phyloP scores from a whole-genome alignment of 2,113 vertebrate genomes.

The Nothoprocta pentlandii region DNA sequence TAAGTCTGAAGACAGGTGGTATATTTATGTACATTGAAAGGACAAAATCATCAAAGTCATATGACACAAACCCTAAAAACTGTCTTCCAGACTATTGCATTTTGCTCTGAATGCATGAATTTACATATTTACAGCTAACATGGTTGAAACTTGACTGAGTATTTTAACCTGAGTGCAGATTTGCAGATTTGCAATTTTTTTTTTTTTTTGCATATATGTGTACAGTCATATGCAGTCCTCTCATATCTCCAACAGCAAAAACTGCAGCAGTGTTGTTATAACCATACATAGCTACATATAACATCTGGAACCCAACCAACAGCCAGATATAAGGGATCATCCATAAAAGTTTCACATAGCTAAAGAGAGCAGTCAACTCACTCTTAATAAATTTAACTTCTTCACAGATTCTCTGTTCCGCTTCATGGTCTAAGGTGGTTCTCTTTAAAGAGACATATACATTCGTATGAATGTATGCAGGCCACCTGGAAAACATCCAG shows the following conservation, averaged over 20 bases:
- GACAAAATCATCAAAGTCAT: not conserved
- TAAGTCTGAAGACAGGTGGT: not conserved
- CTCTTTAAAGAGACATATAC: slow-evolving; percentile 54
- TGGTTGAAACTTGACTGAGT: not conserved
- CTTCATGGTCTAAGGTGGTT: slow-evolving; percentile 11
- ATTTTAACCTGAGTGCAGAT: not conserved
- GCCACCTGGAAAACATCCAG: slow-evolving; percentile 71
- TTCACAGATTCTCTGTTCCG: slow-evolving; percentile 66
- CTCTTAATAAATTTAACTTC: slow-evolving; percentile 68
- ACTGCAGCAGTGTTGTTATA: not conserved
- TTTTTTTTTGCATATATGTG: not conserved
- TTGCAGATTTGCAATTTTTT: not conserved
- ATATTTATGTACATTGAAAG: not conserved
- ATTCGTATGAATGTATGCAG: not conserved
- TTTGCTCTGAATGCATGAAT: not conserved
- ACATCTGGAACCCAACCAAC: slow-evolving; percentile 47
- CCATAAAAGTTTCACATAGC: slow-evolving; percentile 57
- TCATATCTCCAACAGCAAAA: not conserved
- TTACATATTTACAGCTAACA: accelerated
- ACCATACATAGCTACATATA: slow-evolving; percentile 42
- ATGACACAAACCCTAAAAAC: not conserved
- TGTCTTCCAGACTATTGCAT: not conserved
- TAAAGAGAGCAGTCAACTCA: slow-evolving; percentile 57
- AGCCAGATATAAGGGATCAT: slow-evolving; percentile 48
- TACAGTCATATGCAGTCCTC: not conserved